Evolutionary conservation across 2,113 vertebrate species (phyloP).

Genomic region (Colaptes auratus): DNA sequence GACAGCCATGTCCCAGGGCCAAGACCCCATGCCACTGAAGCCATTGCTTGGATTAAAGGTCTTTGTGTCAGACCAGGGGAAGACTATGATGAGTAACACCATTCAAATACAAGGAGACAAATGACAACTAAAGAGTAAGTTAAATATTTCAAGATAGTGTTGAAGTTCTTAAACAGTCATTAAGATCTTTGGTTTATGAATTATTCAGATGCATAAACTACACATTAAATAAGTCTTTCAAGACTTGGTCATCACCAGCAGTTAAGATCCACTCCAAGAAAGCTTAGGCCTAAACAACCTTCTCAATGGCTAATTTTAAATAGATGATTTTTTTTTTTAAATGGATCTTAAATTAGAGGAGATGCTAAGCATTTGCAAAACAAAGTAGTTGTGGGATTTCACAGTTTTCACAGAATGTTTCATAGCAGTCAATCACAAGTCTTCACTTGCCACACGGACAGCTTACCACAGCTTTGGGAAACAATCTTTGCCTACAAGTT

Average conservation of each 20-base stretch:
- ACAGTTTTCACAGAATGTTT: background rate
- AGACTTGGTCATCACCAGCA: background rate
- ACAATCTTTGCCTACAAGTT: background rate
- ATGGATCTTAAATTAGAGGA: background rate
- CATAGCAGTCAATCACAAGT: background rate
- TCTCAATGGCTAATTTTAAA: slow-evolving; percentile 26
- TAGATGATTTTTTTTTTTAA: slow-evolving; percentile 22
- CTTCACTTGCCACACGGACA: background rate
- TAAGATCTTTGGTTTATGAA: slow-evolving; percentile 2
- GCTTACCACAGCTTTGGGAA: background rate
- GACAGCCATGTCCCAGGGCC: rapidly evolving
- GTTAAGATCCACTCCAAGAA: slow-evolving; percentile 15
- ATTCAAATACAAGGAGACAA: background rate
- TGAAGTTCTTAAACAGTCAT: background rate
- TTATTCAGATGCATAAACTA: background rate
- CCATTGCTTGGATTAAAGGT: background rate
- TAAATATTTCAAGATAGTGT: background rate
- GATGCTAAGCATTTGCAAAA: background rate
- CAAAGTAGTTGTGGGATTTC: background rate
- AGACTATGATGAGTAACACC: rapidly evolving
- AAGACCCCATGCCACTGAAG: background rate
- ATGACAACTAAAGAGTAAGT: background rate
- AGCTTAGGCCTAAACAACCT: slow-evolving; percentile 6
- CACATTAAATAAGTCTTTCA: background rate
- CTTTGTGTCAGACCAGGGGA: background rate